Evolutionary conservation across 1,140 invertebrate species (phyloP).

Genomic region (Caenorhabditis remanei): DNA sequence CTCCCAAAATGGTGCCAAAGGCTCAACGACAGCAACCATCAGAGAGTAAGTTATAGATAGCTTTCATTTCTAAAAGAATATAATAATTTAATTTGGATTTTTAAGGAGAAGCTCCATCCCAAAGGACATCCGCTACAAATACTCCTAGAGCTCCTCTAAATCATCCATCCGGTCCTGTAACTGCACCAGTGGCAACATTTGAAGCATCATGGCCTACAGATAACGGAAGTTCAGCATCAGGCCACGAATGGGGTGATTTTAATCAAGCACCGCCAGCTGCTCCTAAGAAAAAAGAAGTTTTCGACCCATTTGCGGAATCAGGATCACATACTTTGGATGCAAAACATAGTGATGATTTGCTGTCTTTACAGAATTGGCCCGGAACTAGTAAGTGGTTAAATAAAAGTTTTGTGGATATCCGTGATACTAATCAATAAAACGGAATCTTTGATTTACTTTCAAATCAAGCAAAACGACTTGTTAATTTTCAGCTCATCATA

Average conservation of each 20-base stretch:
- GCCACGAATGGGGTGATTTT: constrained; percentile 25
- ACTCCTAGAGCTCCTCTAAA: not conserved
- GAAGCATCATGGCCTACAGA: constrained; percentile 15
- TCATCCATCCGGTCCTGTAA: not conserved
- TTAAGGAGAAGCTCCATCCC: not conserved
- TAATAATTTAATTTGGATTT: not conserved
- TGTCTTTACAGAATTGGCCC: constrained; percentile 23
- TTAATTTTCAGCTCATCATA: constrained; percentile 1
- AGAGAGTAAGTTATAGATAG: not conserved
- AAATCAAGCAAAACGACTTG: not conserved
- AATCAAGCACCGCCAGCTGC: not conserved
- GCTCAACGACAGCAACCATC: not conserved
- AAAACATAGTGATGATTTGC: constrained; percentile 28
- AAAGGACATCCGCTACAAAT: not conserved
- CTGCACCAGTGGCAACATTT: not conserved
- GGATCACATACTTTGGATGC: not conserved
- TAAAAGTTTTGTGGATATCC: not conserved
- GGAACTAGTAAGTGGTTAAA: not conserved
- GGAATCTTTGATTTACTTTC: not conserved
- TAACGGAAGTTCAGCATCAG: not conserved
- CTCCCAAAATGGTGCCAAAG: not conserved
- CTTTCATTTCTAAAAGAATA: not conserved
- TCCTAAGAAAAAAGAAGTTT: not conserved
- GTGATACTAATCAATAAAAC: no score
- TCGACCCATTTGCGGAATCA: constrained; percentile 6